Conservation (phyloP, 2,888 invertebrate species). For the Ophion slaviceki region DNA sequence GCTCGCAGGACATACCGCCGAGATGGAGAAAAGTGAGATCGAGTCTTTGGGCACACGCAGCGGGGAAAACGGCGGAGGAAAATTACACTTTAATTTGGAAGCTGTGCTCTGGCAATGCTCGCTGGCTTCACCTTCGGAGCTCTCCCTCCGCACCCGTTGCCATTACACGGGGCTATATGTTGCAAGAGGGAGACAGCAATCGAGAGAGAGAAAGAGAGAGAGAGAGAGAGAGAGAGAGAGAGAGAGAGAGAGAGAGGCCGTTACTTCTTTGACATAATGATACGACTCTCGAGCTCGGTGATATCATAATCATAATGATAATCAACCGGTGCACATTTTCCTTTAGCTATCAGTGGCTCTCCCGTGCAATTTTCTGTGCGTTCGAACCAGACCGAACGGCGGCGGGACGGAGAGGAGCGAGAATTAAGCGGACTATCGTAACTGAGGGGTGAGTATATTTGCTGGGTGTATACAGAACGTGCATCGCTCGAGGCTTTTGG, state of each 20-base stretch:
- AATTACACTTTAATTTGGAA: conserved; percentile 69
- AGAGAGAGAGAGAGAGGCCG: conserved; percentile 31
- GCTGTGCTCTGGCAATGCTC: conserved; percentile 42
- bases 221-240: conserved; percentile 23
- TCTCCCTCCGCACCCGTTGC: conserved; percentile 23
- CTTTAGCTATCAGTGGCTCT: conserved; percentile 63
- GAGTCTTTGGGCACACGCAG: conserved; percentile 50
- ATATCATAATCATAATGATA: conserved; percentile 71
- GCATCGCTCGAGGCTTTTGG: conserved; percentile 50
- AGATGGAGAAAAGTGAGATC: conserved; percentile 58
- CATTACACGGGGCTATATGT: conserved; percentile 35
- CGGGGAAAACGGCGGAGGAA: conserved; percentile 60
- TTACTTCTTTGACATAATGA: conserved; percentile 68
- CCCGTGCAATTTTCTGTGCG: conserved; percentile 62
- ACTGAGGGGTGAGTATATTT: conserved; percentile 46
- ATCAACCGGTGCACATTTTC: conserved; percentile 70
- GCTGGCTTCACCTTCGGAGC: conserved; percentile 45
- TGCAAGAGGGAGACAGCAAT: conserved; percentile 16
- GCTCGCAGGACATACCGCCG: conserved; percentile 16
- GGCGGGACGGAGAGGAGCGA: conserved; percentile 47
- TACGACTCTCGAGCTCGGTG: conserved; percentile 64
- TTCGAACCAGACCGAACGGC: conserved; percentile 60
- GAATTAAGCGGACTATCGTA: conserved; percentile 53
- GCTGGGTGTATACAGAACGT: conserved; percentile 34
- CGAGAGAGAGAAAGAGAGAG: conserved; percentile 15